These are phyloP conservation scores for Budorcas taxicolor DNA, from an alignment of 2,113 vertebrate genomes.

Conservation along the genomic window DNA sequence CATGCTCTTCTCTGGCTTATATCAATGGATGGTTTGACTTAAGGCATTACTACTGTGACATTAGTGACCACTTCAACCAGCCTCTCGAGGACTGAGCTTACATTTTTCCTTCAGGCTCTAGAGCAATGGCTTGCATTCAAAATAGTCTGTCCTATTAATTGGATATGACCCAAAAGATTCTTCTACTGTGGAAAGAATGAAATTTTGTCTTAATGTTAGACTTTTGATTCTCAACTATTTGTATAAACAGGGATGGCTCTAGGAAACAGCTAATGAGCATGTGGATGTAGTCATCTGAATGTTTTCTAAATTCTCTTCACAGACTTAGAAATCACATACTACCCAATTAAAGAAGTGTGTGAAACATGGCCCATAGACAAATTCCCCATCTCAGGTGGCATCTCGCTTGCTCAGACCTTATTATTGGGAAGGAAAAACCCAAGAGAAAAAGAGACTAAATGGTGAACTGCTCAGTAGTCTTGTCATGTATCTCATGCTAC, in stretches of 20 bases:
- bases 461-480: conserved; percentile 48
- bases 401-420: not conserved
- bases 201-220: not conserved
- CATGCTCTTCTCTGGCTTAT: conserved; percentile 46
- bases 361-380: conserved; percentile 50
- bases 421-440: conserved; percentile 33
- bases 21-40: conserved; percentile 49
- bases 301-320: conserved; percentile 22
- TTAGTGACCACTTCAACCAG: not conserved
- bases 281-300: not conserved
- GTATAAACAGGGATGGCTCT: not conserved
- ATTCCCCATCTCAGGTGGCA: conserved; percentile 38
- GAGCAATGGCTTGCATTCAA: not conserved
- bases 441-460: conserved; percentile 36
- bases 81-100: not conserved
- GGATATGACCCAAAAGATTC: not conserved
- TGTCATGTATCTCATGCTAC: conserved; percentile 26
- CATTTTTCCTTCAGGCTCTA: not conserved
- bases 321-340: conserved; percentile 40
- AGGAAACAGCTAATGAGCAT: not conserved
- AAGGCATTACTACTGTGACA: not conserved
- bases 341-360: conserved; percentile 43
- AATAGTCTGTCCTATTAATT: not conserved
- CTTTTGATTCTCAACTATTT: conserved; percentile 24
- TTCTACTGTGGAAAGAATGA: not conserved